Evolutionary conservation across 2,113 vertebrate species (phyloP).

Genomic region (Nothocercus julius): DNA sequence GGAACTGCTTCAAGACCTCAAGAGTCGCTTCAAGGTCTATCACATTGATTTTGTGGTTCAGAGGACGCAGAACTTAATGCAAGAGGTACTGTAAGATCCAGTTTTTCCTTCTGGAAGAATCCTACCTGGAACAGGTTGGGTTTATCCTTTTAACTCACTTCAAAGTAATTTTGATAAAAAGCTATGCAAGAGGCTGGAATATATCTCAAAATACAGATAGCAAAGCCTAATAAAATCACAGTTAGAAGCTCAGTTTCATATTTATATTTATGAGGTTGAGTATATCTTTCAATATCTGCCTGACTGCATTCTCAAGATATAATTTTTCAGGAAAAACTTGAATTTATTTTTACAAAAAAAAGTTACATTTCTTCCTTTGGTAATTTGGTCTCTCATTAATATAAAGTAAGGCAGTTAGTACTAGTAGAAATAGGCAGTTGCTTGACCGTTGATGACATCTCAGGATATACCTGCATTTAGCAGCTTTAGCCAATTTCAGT

Average conservation of each 20-base stretch:
- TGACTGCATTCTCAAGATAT: background rate
- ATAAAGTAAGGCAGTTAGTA: background rate
- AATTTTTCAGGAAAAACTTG: background rate
- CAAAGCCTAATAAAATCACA: background rate
- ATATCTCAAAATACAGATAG: background rate
- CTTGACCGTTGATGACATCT: background rate
- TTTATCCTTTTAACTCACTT: slow-evolving; percentile 10
- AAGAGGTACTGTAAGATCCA: slow-evolving; percentile 81
- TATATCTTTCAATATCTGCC: background rate
- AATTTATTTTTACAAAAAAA: background rate
- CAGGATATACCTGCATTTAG: background rate
- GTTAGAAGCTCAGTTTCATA: background rate
- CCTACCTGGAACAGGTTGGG: background rate
- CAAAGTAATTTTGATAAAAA: slow-evolving; percentile 26
- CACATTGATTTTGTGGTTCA: slow-evolving; percentile 82
- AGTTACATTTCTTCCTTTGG: background rate
- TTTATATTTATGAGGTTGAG: background rate
- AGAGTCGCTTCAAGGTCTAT: slow-evolving; percentile 83
- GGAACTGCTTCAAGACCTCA: slow-evolving; percentile 83
- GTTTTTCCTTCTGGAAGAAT: background rate
- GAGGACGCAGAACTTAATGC: slow-evolving; percentile 89
- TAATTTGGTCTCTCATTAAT: background rate
- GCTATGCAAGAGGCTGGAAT: background rate
- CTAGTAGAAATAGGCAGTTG: background rate
- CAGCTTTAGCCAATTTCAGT: background rate